Evolutionary conservation across 1,140 invertebrate genomes (phyloP).

Genomic region (Trichogramma pretiosum): DNA sequence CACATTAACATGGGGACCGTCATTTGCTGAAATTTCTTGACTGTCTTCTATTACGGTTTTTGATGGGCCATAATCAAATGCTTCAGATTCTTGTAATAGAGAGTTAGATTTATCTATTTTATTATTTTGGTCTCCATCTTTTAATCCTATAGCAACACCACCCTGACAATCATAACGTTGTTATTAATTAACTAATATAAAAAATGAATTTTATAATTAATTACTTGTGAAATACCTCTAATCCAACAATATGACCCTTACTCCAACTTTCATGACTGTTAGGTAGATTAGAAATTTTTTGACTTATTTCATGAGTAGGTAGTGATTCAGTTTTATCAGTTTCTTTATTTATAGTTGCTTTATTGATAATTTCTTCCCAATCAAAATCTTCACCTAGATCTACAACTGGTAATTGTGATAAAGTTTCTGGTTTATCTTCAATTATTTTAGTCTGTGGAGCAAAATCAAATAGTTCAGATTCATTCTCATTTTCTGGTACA

Average conservation of each 20-base stretch:
- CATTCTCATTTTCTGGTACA: neutral
- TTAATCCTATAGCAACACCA: conserved; percentile 4
- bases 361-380: conserved; percentile 17
- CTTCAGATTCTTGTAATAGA: conserved; percentile 5
- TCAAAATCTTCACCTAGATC: conserved; percentile 38
- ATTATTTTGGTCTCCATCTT: neutral
- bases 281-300: conserved; percentile 15
- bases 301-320: neutral
- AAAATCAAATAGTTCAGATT: conserved; percentile 6
- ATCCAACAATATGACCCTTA: conserved; percentile 34
- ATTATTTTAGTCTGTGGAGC: neutral
- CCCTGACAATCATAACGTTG: conserved; percentile 13
- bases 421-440: conserved; percentile 16
- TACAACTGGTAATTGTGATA: conserved; percentile 35
- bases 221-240: conserved; percentile 22
- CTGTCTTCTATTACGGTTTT: neutral
- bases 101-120: neutral
- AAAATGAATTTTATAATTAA: conserved; percentile 5
- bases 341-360: neutral
- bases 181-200: conserved; percentile 1
- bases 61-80: conserved; percentile 1
- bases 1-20: too few species aligned
- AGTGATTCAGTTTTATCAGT: neutral
- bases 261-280: too few species aligned
- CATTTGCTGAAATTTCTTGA: too few species aligned